These are phyloP conservation scores for Theonella swinhoei DNA, from an alignment of 37 sponge, comb jelly and placozoan species.

Conservation along the genomic window DNA sequence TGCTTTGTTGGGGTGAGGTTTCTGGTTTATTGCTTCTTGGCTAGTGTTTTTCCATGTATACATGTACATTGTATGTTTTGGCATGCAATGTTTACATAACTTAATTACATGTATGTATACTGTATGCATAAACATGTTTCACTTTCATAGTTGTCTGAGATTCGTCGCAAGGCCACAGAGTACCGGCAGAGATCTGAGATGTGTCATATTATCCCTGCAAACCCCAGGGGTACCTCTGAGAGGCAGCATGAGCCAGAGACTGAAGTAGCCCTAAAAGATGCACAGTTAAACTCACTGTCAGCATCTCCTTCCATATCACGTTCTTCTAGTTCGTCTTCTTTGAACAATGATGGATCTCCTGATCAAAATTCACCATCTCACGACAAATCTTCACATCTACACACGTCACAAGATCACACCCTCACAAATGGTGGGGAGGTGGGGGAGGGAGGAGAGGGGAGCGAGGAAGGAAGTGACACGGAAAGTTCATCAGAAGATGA, in stretches of 20 bases:
- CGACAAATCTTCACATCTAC: neutral
- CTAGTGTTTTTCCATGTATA: too few species aligned
- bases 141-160: slow-evolving; percentile 38
- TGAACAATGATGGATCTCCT: neutral
- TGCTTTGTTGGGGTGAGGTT: too few species aligned
- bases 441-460: neutral
- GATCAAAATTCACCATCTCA: neutral
- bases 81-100: too few species aligned
- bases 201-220: slow-evolving; percentile 1
- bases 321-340: slow-evolving; percentile 7
- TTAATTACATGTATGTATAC: too few species aligned
- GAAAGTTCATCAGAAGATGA: neutral
- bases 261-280: too few species aligned
- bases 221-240: neutral
- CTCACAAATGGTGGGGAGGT: neutral
- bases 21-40: too few species aligned
- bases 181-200: slow-evolving; percentile 48
- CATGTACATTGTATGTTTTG: too few species aligned
- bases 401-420: neutral
- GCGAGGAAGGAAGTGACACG: neutral
- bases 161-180: slow-evolving; percentile 45
- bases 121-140: too few species aligned
- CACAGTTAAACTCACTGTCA: too few species aligned
- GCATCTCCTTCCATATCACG: too few species aligned
- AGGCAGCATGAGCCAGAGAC: neutral